Percentiles rank a stretch among this genome's conserved stretches.
These are phyloP conservation scores for Thelaira solivaga DNA, from an alignment of 2,888 invertebrate species.

Conservation along the genomic window DNA sequence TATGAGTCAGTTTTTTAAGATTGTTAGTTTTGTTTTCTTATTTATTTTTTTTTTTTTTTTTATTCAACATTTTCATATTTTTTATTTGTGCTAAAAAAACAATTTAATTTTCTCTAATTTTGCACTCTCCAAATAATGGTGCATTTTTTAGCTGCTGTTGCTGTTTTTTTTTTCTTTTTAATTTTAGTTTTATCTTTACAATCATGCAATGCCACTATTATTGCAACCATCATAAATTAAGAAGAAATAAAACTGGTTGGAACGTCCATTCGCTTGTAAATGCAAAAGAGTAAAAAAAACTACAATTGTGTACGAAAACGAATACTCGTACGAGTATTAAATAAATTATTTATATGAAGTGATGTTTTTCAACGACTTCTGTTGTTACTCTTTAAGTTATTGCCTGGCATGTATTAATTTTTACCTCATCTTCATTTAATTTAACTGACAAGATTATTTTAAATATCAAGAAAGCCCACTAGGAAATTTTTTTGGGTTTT, in stretches of 20 bases:
- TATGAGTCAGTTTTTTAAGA: conserved; percentile 9
- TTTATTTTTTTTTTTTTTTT: neutral
- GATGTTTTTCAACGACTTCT: conserved; percentile 70
- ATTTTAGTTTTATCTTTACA: conserved; percentile 22
- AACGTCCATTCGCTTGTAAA: conserved; percentile 24
- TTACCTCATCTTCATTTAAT: conserved; percentile 20
- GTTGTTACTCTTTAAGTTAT: conserved; percentile 70
- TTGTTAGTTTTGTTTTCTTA: conserved; percentile 6
- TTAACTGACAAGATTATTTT: neutral
- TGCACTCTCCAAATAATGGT: conserved; percentile 62
- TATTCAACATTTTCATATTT: no score
- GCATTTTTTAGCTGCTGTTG: conserved; percentile 35
- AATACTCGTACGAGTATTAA: neutral
- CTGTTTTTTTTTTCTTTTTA: conserved; percentile 2
- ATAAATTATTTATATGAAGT: conserved; percentile 5
- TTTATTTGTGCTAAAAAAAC: conserved; percentile 25
- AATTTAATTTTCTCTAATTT: conserved; percentile 62
- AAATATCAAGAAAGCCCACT: neutral
- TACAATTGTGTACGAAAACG: neutral
- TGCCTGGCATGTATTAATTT: conserved; percentile 29
- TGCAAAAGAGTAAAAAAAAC: neutral
- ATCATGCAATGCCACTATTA: conserved; percentile 62
- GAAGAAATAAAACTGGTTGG: conserved; percentile 42
- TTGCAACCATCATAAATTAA: conserved; percentile 52
- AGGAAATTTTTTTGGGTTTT: neutral